Percentiles rank a stretch among this genome's conserved stretches.
These are phyloP conservation scores for Edolisoma coerulescens DNA, from an alignment of 2,113 vertebrate species.

Conservation along the genomic window DNA sequence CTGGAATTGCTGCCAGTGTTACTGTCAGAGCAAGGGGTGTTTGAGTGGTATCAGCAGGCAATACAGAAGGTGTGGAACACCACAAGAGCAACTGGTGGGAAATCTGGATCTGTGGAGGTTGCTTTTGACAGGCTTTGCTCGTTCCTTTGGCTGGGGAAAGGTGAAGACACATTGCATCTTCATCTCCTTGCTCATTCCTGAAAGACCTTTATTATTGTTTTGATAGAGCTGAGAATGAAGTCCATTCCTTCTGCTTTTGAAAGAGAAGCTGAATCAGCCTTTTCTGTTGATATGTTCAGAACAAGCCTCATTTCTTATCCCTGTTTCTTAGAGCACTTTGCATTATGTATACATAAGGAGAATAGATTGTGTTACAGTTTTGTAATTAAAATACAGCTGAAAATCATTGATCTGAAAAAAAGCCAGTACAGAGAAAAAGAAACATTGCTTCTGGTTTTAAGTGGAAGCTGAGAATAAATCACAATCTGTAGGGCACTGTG, in stretches of 20 bases:
- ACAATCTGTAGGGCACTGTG: background rate
- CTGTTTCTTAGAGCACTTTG: background rate
- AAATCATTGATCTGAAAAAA: background rate
- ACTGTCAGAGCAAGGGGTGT: background rate
- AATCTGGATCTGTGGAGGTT: background rate
- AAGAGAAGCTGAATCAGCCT: background rate
- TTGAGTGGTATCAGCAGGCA: background rate
- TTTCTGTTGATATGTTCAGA: background rate
- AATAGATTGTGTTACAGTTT: background rate
- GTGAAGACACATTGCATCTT: background rate
- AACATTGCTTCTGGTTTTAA: background rate
- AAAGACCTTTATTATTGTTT: background rate
- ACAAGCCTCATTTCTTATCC: background rate
- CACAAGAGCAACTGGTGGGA: background rate
- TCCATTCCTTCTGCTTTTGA: background rate
- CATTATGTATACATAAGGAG: background rate
- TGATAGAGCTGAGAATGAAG: background rate
- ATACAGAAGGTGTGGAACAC: background rate
- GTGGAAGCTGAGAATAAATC: background rate
- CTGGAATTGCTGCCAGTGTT: background rate
- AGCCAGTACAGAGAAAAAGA: background rate
- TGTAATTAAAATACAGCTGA: conserved; percentile 31
- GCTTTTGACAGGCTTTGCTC: background rate
- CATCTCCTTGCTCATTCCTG: background rate
- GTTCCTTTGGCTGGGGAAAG: background rate